Base-by-base conservation (phyloP, 2,113 vertebrate species). In the Cichladusa arquata region DNA sequence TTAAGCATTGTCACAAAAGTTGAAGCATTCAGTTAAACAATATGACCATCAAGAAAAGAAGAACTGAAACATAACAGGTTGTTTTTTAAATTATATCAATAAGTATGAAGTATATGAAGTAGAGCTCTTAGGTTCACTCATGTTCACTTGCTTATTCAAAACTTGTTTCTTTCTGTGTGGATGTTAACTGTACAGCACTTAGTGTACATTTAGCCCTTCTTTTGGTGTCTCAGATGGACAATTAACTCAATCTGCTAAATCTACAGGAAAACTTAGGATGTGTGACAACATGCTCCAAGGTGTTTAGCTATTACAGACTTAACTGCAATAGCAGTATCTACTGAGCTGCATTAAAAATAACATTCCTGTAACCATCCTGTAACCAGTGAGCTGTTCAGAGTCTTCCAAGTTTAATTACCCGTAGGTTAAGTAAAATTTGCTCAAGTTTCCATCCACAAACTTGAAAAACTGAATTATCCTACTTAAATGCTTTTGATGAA, bases 391-490 rank as follows among this genome's bases (percentile, higher is more conserved):
- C 28, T 86, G 29, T 81, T 86, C 47, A 74, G 25, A 50, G 29
- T 4, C 1, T 22, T 62, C 29, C 18, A 53, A 18, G 42, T 77
- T 83, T 82, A 79, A 92, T 92, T 90, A 60, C 22, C 34, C 2
- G 2, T 31, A 87, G 25, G 22, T 93, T 94, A 90, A 83, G 67
- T 93, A 90, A 88, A 70, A 93, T 86, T 81, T 93, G 47, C 38
- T 81, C 23, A 53, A 31, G 36, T 93, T 94, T 70, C 58, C 34
- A 62, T 81, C n/a, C 29, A 66, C 38, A 80, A 62, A 86, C 76
- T 73, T 86, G 71, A 81, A 88, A 87, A 94, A 61, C 7, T 42
- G 42, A 69, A 34, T 90, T 94, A 66, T 36, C 33, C 54, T 82
- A 11, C 26, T 77, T 81, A 54, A 2, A 70, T 2, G 4, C 17